Percentiles rank a stretch among this genome's conserved stretches.
Evolutionary conservation across 2,888 invertebrate genomes (phyloP).

Genomic region (Phania funesta): DNA sequence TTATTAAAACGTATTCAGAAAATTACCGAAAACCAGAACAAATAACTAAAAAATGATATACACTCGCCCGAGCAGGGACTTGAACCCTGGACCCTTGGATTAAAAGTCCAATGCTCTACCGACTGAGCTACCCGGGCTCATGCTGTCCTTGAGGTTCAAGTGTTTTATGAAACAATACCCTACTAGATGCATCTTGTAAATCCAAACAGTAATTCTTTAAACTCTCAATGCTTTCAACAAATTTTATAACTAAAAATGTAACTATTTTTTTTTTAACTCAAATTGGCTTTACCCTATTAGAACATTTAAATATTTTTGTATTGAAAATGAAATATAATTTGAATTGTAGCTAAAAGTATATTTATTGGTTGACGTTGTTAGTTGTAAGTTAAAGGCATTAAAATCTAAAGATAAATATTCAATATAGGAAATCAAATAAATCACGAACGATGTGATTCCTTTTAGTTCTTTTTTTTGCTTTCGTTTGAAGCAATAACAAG

Average conservation of each 20-base stretch:
- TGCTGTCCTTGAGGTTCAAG: neutral
- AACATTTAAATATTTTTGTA: constrained; percentile 21
- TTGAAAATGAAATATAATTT: constrained; percentile 48
- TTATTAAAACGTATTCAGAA: neutral
- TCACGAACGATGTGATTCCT: constrained; percentile 18
- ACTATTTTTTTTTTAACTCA: too few relatives aligned
- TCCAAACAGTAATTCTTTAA: too few relatives aligned
- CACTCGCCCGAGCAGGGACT: constrained; percentile 71
- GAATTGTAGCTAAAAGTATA: constrained; percentile 43
- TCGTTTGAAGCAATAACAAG: neutral
- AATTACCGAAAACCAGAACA: neutral
- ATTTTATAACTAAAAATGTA: too few relatives aligned
- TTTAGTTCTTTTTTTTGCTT: neutral
- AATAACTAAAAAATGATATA: neutral
- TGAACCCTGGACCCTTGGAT: constrained; percentile 77
- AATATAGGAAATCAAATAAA: constrained; percentile 60
- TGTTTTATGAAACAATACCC: neutral
- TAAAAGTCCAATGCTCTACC: constrained; percentile 76
- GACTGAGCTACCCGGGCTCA: constrained; percentile 74
- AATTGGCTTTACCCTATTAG: constrained; percentile 13
- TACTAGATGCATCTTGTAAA: too few relatives aligned
- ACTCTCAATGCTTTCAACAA: too few relatives aligned
- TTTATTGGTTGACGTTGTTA: constrained; percentile 54
- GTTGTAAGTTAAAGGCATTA: constrained; percentile 36
- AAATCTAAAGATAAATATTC: constrained; percentile 56